Evolutionary conservation across 2,797 vertebrate genomes (phyloP).

Genomic region (Diplodus puntazzo): DNA sequence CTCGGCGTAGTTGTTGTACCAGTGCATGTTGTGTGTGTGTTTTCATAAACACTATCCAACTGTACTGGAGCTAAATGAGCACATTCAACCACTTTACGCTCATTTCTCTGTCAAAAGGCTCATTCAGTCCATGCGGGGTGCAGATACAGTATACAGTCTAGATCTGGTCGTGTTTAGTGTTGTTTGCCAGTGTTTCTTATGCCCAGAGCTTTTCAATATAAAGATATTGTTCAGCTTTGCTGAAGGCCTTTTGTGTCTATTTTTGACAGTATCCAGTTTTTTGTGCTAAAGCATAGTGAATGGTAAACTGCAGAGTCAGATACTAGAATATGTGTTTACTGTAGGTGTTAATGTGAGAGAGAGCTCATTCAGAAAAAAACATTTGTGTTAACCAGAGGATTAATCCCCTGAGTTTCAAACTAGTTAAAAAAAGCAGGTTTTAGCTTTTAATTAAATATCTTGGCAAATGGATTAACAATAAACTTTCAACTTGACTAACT

Average conservation of each 20-base stretch:
- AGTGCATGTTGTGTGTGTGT: slow-evolving; percentile 42
- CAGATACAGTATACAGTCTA: slow-evolving; percentile 38
- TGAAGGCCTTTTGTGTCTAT: slow-evolving; percentile 20
- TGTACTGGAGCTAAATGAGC: slow-evolving; percentile 78
- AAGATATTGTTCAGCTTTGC: slow-evolving; percentile 12
- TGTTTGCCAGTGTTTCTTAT: slow-evolving; percentile 51
- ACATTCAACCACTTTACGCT: slow-evolving; percentile 75
- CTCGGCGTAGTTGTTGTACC: slow-evolving; percentile 36
- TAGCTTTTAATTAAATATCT: not conserved
- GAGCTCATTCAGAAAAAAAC: slow-evolving; percentile 25
- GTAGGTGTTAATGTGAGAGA: slow-evolving; percentile 32
- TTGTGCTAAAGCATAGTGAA: slow-evolving; percentile 7
- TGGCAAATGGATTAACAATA: not conserved
- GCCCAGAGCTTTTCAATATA: slow-evolving; percentile 2
- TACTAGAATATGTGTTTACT: slow-evolving; percentile 17
- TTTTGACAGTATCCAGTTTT: slow-evolving; percentile 38
- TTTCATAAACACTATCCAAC: slow-evolving; percentile 64
- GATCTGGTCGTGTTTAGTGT: slow-evolving; percentile 50
- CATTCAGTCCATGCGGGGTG: slow-evolving; percentile 65
- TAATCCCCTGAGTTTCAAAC: not conserved
- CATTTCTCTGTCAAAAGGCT: slow-evolving; percentile 66
- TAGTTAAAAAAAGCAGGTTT: not conserved
- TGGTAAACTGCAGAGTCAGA: slow-evolving; percentile 1
- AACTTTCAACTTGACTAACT: no score
- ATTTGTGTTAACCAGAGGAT: not conserved